Conservation (phyloP, 2,113 vertebrate species). For the Hemiprocne comata region DNA sequence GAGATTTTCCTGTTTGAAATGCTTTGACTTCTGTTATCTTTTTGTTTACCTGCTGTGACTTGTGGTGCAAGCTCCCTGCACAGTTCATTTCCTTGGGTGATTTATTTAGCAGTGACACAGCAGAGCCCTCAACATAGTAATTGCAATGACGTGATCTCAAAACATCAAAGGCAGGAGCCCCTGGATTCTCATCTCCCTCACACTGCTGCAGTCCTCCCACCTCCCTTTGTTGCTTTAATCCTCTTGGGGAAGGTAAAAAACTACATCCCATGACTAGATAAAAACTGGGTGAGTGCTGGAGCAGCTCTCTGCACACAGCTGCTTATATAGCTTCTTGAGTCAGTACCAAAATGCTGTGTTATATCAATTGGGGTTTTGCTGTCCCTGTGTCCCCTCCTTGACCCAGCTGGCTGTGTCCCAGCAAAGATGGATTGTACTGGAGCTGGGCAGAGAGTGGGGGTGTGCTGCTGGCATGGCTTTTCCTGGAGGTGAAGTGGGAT, state of each 20-base stretch:
- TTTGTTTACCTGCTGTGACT: conserved; percentile 19
- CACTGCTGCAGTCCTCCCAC: conserved; percentile 34
- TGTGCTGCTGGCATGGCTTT: neutral
- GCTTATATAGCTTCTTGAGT: neutral
- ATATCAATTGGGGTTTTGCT: accelerated
- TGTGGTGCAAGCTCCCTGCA: neutral
- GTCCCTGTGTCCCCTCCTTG: neutral
- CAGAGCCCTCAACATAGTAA: conserved; percentile 17
- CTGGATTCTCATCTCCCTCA: conserved; percentile 19
- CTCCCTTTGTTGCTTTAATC: conserved; percentile 22
- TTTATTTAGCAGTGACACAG: conserved; percentile 55
- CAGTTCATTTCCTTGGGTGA: conserved; percentile 18
- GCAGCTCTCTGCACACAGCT: neutral
- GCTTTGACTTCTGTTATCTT: neutral
- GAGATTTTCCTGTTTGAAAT: neutral
- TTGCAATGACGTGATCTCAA: conserved; percentile 19
- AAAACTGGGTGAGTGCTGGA: neutral
- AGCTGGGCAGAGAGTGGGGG: neutral
- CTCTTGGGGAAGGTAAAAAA: neutral
- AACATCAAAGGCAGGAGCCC: conserved; percentile 43
- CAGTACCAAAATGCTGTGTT: neutral
- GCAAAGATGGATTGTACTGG: neutral
- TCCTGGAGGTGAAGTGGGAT: neutral
- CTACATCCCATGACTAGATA: neutral
- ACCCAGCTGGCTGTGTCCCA: neutral